Base-by-base conservation (phyloP, 2,888 invertebrate genomes). In the Stenoptilia bipunctidactyla region DNA sequence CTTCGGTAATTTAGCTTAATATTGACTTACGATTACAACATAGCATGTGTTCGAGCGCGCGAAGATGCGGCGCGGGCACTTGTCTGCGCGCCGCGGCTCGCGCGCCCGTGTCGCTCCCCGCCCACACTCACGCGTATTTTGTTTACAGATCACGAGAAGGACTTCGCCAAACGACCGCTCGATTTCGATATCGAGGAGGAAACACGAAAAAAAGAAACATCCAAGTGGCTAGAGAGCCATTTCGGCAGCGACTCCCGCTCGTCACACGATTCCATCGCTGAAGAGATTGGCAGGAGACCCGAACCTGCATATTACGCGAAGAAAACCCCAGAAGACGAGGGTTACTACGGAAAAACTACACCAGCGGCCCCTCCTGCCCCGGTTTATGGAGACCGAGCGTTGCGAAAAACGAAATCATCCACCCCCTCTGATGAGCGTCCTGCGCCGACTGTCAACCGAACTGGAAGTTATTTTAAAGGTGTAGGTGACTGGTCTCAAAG, bases 151-250 rank as follows among this genome's bases (percentile, higher is more conserved):
- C 80, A 66, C 66, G 70, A 77, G 52, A 93, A 93, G 69, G 94
- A 94, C 72, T 82, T 93, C 56, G 91, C 92, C 30, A 91, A 91
- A 62, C 89, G 90, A 40, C 93, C 94, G 0, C 74, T 94, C 46
- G 93, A 94, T 71, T 91, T 93, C 56, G 93, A 94, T 61, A 89
- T 92, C 58, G 94, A 95, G 65, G 94, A 95, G 68, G 92, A 94
- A 67, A 94, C 94, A 4, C 87, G 94, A 44, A 94, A 94, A 70
- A 90, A 91, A 49, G 94, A 95, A 79, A 95, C 94, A 0, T 93
- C 92, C 47, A 94, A 94, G 75, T 95, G 95, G 95, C 85, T 95
- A 40, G 94, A 94, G 59, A 92, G 92, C 58, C 95, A 96, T 67
- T 95, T 96, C 61, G 95, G 95, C 38, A 93, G 92, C 63, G 93